These are phyloP conservation scores for Leptodactylus fallax DNA, from an alignment of 2,797 vertebrate species.

Conservation along the genomic window DNA sequence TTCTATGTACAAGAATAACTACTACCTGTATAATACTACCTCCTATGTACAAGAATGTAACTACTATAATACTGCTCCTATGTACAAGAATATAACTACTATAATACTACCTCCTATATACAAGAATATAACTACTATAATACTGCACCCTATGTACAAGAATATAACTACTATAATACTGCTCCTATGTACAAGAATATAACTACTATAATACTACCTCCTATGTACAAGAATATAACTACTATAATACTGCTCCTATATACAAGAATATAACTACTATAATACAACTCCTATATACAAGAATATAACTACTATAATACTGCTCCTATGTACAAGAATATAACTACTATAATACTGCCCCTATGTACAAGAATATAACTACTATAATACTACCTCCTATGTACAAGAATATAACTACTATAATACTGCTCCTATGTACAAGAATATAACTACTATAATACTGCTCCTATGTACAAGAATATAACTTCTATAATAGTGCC, in stretches of 20 bases:
- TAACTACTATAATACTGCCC: slow-evolving; percentile 4
- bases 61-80: slow-evolving; percentile 8
- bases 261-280: slow-evolving; percentile 11
- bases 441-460: slow-evolving; percentile 14
- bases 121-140: slow-evolving; percentile 14
- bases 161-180: slow-evolving; percentile 7
- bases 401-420: slow-evolving; percentile 7
- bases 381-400: slow-evolving; percentile 8
- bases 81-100: slow-evolving; percentile 13
- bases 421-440: not conserved
- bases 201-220: not conserved
- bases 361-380: slow-evolving; percentile 11
- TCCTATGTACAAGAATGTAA: not conserved
- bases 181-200: not conserved
- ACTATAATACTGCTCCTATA: slow-evolving; percentile 1
- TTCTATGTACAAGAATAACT: not conserved
- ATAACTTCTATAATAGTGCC: not conserved
- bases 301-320: slow-evolving; percentile 15
- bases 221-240: slow-evolving; percentile 17
- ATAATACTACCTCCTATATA: not conserved
- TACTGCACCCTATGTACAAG: not conserved
- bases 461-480: not conserved
- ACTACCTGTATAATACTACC: not conserved
- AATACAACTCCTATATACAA: slow-evolving; percentile 3
- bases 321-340: not conserved